Base-by-base conservation (phyloP, 2,113 vertebrate species). In the human (Homo sapiens) region DNA sequence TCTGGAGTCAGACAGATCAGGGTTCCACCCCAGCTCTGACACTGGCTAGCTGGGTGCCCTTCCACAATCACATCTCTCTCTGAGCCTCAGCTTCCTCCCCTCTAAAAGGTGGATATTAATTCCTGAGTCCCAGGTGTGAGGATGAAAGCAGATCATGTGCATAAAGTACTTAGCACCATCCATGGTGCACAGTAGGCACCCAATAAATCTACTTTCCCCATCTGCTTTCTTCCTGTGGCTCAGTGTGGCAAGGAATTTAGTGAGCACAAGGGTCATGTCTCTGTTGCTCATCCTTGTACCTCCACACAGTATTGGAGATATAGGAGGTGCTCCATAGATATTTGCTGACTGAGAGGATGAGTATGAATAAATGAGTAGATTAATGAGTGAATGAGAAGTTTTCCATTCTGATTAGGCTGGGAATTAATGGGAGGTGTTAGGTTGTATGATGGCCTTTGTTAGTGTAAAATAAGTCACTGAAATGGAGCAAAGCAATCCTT, bases 401-500 rank as follows among this genome's bases (percentile, higher is more conserved):
- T 52, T 70, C 30, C 32, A 45, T 90, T 90, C 50, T 57, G 45
- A 92, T 64, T 48, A 80, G 55, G 16, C 35, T 50, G 23, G 38
- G 16, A 14, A 88, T 57, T 68, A 4, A 83, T 50, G 35, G 40
- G 6, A 84, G 9, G 30, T 55, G 13, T 92, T 92, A 70, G 18
- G 25, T 68, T 57, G 30, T 38, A n/a, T 16, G 12, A 52, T 30
- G n/a, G 13, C 50, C 17, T 76, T 75, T 85, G 30, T 30, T 70
- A 25, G 2, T 85, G 2, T 72, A 12, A 12, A 97, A 57, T 61
- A 79, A 32, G n/a, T 81, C 73, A 93, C 30, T 38, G 8, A 84
- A 92, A 89, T 43, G 27, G n/a, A 16, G 14, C 66, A 85, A 90
- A 87, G 35, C 7, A 64, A 94, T 27, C 18, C 78, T 97, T 95